Evolutionary conservation across 2,888 invertebrate species (phyloP).

Genomic region (Pollenia angustigena): DNA sequence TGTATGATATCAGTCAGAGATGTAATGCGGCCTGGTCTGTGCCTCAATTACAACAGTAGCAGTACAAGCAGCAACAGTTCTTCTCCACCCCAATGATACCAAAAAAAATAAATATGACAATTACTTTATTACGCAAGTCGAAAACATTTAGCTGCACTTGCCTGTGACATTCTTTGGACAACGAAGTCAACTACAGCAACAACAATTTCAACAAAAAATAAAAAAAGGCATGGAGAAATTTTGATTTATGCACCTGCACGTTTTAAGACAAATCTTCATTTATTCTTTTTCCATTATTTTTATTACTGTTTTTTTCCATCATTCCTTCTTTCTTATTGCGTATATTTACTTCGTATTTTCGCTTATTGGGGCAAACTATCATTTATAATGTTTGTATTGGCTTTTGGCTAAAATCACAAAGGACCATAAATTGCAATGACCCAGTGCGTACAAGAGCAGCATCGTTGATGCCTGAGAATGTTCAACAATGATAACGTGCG

Average conservation of each 20-base stretch:
- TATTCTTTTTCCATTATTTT: constrained; percentile 2
- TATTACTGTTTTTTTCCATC: neutral
- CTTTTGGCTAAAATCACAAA: constrained; percentile 37
- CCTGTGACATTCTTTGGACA: constrained; percentile 54
- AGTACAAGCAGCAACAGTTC: constrained; percentile 18
- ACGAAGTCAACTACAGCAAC: neutral
- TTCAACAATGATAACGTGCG: constrained; percentile 33
- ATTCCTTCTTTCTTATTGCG: neutral
- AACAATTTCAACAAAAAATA: neutral
- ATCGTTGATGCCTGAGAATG: neutral
- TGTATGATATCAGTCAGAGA: neutral
- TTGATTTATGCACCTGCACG: constrained; percentile 69
- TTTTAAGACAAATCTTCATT: constrained; percentile 52
- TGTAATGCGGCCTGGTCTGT: constrained; percentile 13
- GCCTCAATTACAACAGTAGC: constrained; percentile 18
- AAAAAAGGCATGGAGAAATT: constrained; percentile 62
- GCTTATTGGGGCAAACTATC: constrained; percentile 45
- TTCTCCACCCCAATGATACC: neutral
- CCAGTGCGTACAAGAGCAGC: constrained; percentile 3
- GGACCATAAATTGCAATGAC: constrained; percentile 53
- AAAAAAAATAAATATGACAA: constrained; percentile 44
- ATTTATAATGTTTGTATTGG: constrained; percentile 33
- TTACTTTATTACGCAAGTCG: constrained; percentile 70
- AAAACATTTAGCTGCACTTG: constrained; percentile 67
- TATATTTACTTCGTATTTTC: neutral